phyloP scores from a whole-genome alignment of 64 coral and sea anemone species.

The Montipora capricornis region DNA sequence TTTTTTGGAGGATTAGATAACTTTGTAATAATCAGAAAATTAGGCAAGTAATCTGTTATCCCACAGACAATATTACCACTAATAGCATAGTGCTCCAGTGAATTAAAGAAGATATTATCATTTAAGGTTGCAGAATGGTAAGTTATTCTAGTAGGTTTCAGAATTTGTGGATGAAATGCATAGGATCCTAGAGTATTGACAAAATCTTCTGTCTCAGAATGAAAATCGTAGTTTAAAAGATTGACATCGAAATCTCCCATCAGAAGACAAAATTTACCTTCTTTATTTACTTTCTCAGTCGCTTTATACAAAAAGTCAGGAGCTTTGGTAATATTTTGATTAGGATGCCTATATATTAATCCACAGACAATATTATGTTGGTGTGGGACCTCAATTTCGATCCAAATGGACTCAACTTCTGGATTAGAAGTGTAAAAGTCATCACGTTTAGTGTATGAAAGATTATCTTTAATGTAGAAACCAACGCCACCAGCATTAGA shows the following conservation, averaged over 20 bases:
- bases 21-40: conserved; percentile 23
- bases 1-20: background rate
- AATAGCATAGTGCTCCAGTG: conserved; percentile 46
- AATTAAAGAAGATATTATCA: conserved; percentile 74
- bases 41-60: conserved; percentile 41
- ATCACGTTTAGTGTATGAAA: background rate
- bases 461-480: background rate
- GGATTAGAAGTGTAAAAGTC: background rate
- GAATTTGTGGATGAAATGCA: conserved; percentile 39
- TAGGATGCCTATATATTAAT: conserved; percentile 70
- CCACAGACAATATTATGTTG: conserved; percentile 70
- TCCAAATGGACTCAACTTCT: conserved; percentile 30
- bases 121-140: conserved; percentile 28
- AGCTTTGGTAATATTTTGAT: conserved; percentile 29
- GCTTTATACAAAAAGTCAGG: conserved; percentile 10
- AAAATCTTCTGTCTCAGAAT: conserved; percentile 59
- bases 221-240: conserved; percentile 56
- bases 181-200: conserved; percentile 58
- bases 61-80: conserved; percentile 54
- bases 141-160: conserved; percentile 73
- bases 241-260: conserved; percentile 61
- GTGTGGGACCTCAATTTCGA: conserved; percentile 35
- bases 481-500: background rate
- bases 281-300: conserved; percentile 48
- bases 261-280: conserved; percentile 62